Percentiles rank a stretch among this genome's conserved stretches.
phyloP scores from a whole-genome alignment of 2,797 vertebrate species.

The Danio kyathit region DNA sequence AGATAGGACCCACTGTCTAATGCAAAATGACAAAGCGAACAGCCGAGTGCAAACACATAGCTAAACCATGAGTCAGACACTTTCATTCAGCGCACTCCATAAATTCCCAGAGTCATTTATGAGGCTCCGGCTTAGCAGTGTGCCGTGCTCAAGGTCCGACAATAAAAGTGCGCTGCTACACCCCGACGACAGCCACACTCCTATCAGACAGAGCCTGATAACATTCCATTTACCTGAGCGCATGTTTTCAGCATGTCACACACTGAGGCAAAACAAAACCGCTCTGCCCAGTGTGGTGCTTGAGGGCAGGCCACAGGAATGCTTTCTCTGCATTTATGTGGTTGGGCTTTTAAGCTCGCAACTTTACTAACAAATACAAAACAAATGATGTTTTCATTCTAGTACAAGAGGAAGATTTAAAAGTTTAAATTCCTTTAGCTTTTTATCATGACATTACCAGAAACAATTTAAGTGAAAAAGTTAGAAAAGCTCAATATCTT shows the following conservation, averaged over 20 bases:
- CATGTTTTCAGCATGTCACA: constrained; percentile 63
- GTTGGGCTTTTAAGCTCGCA: not conserved
- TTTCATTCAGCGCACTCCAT: constrained; percentile 61
- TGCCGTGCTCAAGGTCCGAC: constrained; percentile 54
- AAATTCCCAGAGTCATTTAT: constrained; percentile 70
- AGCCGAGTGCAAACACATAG: constrained; percentile 70
- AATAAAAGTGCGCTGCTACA: constrained; percentile 48
- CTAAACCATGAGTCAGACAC: constrained; percentile 72
- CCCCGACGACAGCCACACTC: constrained; percentile 42
- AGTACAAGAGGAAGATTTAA: not conserved
- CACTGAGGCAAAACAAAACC: constrained; percentile 53
- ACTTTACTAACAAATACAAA: not conserved
- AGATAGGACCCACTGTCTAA: constrained; percentile 52
- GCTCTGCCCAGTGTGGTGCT: constrained; percentile 51
- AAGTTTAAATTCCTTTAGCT: not conserved
- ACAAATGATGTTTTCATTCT: not conserved
- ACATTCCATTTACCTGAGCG: constrained; percentile 74
- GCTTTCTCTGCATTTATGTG: constrained; percentile 6
- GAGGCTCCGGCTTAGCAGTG: constrained; percentile 58
- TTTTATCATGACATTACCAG: not conserved
- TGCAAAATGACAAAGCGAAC: constrained; percentile 68
- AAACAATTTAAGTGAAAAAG: not conserved
- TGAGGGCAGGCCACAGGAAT: constrained; percentile 15
- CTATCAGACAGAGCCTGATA: constrained; percentile 64
- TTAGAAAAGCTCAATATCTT: too few relatives aligned